phyloP scores from a whole-genome alignment of 2,797 vertebrate species.

The Mormyrus proboscirostris region DNA sequence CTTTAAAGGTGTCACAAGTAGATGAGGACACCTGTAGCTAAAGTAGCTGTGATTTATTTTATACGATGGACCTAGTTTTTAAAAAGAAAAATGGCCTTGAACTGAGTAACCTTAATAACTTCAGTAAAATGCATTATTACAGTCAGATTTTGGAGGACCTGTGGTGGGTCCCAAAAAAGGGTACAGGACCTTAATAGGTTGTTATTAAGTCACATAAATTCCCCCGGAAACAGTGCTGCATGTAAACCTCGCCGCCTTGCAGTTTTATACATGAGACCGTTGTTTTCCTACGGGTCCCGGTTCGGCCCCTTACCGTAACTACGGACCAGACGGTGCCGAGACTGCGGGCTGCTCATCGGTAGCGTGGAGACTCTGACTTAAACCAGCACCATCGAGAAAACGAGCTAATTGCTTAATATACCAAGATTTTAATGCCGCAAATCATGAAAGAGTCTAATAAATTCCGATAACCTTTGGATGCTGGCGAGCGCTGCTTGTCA shows the following conservation, averaged over 20 bases:
- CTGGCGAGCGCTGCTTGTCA: conserved; percentile 51
- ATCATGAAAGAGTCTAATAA: conserved; percentile 60
- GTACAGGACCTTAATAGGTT: not conserved
- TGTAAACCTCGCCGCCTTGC: not conserved
- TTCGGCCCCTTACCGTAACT: not conserved
- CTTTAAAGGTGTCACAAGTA: conserved; percentile 28
- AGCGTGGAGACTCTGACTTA: conserved; percentile 53
- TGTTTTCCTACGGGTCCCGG: not conserved
- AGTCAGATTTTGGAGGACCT: not conserved
- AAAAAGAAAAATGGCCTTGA: not conserved
- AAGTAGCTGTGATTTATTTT: conserved; percentile 23
- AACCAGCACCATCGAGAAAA: conserved; percentile 59
- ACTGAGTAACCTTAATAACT: not conserved
- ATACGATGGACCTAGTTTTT: conserved; percentile 13
- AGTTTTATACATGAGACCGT: not conserved
- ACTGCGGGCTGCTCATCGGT: conserved; percentile 42
- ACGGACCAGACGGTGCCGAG: not conserved
- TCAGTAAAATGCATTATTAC: conserved; percentile 1
- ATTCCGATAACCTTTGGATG: conserved; percentile 60
- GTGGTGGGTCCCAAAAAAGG: not conserved
- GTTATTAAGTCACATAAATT: not conserved
- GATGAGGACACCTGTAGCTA: conserved; percentile 16
- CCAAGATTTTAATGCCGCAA: conserved; percentile 60
- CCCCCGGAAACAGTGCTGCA: not conserved
- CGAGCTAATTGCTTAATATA: conserved; percentile 67